phyloP scores from a whole-genome alignment of 2,888 invertebrate species.

The Xylophagus ater region DNA sequence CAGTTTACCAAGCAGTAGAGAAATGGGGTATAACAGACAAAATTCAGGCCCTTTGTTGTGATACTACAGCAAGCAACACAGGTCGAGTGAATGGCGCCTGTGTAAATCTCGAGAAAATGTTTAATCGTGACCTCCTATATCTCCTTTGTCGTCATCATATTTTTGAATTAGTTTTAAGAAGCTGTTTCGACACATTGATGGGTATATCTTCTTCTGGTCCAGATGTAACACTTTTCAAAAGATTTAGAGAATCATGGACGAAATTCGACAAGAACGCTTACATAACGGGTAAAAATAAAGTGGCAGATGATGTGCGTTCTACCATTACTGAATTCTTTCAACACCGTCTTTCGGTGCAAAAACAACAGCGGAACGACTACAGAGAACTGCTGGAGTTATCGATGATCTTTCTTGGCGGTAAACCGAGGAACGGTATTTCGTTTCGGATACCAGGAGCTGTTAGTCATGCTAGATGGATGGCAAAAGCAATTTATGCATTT shows the following conservation, averaged over 20 bases:
- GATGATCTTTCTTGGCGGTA: too few relatives aligned
- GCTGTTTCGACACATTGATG: neutral
- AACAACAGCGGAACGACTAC: neutral
- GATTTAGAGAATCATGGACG: neutral
- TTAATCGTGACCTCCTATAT: neutral
- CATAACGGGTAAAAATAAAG: neutral
- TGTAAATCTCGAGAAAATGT: neutral
- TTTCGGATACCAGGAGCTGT: too few relatives aligned
- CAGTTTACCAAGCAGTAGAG: constrained; percentile 3
- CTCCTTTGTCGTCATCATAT: neutral
- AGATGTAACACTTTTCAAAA: neutral
- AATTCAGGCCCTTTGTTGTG: constrained; percentile 1
- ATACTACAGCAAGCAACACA: neutral
- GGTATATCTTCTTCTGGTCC: neutral
- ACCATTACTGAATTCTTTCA: neutral
- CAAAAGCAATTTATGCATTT: too few relatives aligned
- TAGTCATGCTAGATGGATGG: too few relatives aligned
- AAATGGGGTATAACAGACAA: constrained; percentile 2
- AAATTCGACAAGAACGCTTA: neutral
- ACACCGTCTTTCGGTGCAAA: neutral
- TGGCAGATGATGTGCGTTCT: neutral
- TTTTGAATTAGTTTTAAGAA: too few relatives aligned
- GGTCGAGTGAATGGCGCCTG: neutral
- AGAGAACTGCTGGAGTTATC: neutral
- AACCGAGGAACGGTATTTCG: too few relatives aligned